Evolutionary conservation across 2,888 invertebrate species (phyloP).

Genomic region (Hirtodrosophila confusa): DNA sequence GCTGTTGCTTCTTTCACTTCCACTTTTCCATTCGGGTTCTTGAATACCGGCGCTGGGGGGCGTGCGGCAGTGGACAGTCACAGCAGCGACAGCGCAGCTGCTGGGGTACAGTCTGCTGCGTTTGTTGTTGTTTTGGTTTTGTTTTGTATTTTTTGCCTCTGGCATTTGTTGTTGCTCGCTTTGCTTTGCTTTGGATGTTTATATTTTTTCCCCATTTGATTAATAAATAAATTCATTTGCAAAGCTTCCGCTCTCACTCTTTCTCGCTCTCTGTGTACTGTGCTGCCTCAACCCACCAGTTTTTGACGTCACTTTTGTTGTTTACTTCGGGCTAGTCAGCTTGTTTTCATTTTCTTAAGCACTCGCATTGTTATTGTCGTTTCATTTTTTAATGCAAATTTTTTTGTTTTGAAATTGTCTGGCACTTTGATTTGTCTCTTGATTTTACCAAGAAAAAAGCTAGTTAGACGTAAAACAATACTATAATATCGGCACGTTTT

Average conservation of each 20-base stretch:
- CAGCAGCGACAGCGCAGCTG: constrained; percentile 34
- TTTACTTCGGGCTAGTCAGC: constrained; percentile 64
- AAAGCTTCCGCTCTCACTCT: constrained; percentile 54
- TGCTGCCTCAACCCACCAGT: constrained; percentile 21
- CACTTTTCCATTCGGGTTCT: constrained; percentile 61
- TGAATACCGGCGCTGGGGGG: constrained; percentile 35
- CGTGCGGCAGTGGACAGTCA: constrained; percentile 15
- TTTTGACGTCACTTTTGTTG: constrained; percentile 80
- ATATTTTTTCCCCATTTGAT: constrained; percentile 62
- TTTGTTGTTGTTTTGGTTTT: constrained; percentile 61
- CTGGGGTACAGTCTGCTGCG: constrained; percentile 65
- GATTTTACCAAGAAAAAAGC: constrained; percentile 61
- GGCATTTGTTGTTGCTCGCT: constrained; percentile 45
- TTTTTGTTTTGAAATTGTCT: constrained; percentile 74
- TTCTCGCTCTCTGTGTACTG: constrained; percentile 10
- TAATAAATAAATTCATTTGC: constrained; percentile 70
- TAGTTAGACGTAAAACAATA: constrained; percentile 34
- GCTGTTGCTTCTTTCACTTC: constrained; percentile 69
- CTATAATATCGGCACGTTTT: constrained; percentile 25
- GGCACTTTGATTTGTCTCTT: constrained; percentile 63
- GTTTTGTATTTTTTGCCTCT: constrained; percentile 27
- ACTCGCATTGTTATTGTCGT: constrained; percentile 45
- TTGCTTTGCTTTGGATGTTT: constrained; percentile 49
- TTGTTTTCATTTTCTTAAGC: constrained; percentile 69
- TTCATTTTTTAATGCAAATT: constrained; percentile 61